Evolutionary conservation across 2,888 invertebrate genomes (phyloP).

Genomic region (Stictocephala bisonia): DNA sequence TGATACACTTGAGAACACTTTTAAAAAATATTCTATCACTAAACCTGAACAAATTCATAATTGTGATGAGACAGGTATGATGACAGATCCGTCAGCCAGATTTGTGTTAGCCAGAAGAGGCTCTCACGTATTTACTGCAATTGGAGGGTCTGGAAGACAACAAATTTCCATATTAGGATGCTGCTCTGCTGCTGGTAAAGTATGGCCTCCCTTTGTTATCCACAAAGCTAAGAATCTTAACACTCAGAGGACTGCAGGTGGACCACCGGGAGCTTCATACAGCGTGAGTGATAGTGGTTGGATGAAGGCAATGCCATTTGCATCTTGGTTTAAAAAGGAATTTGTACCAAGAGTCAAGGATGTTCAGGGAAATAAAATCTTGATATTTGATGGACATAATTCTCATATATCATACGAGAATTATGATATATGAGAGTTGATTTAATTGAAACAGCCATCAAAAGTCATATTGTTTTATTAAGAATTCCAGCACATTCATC

Average conservation of each 20-base stretch:
- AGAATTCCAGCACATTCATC: conserved; percentile 20
- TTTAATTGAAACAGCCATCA: conserved; percentile 1
- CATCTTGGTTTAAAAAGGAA: conserved; percentile 12
- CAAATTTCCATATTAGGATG: conserved; percentile 8
- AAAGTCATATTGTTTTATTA: conserved; percentile 11
- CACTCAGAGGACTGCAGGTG: not conserved
- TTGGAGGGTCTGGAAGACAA: conserved; percentile 10
- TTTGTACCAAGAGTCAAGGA: conserved; percentile 2
- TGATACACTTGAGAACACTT: not conserved
- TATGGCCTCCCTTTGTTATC: conserved; percentile 6
- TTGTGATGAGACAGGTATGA: conserved; percentile 13
- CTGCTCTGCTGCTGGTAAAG: conserved; percentile 9
- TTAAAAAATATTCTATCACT: conserved; percentile 2
- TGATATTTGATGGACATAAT: conserved; percentile 13
- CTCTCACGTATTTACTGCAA: not conserved
- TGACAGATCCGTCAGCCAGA: conserved; percentile 5
- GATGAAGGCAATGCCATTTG: conserved; percentile 11
- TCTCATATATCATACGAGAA: conserved; percentile 7
- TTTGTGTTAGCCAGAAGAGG: conserved; percentile 14
- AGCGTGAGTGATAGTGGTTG: conserved; percentile 4
- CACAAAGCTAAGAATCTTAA: conserved; percentile 20
- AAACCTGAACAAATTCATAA: conserved; percentile 15
- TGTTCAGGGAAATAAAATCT: not conserved
- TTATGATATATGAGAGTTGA: too few relatives aligned
- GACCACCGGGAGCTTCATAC: conserved; percentile 9